Conservation (phyloP, 92 coral and sea anemone species). For the Epizoanthus rinbou region DNA sequence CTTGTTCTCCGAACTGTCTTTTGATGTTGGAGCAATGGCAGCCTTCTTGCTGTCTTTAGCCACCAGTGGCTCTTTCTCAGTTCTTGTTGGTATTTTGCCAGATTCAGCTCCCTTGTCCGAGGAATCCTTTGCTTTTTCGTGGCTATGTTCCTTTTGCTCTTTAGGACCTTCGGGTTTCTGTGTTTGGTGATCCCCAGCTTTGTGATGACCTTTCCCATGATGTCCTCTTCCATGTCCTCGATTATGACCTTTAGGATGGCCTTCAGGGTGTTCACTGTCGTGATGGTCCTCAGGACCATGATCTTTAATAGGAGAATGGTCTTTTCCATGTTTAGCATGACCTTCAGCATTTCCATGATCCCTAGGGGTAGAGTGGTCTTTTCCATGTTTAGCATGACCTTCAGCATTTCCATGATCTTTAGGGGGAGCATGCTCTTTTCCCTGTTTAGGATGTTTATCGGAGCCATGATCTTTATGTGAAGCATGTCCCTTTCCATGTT, state of each 20-base stretch:
- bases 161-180: constrained; percentile 29
- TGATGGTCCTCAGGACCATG: constrained; percentile 1
- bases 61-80: neutral
- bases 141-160: constrained; percentile 18
- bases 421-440: constrained; percentile 15
- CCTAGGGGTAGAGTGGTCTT: neutral
- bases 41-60: neutral
- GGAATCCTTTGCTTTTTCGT: neutral
- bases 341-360: neutral
- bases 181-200: constrained; percentile 27
- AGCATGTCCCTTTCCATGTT: constrained; percentile 26
- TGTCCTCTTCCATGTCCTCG: constrained; percentile 29
- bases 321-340: constrained; percentile 26
- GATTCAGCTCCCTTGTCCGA: constrained; percentile 4
- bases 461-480: constrained; percentile 24
- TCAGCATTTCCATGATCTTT: neutral
- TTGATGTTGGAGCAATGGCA: neutral
- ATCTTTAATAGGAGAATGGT: constrained; percentile 9
- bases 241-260: constrained; percentile 33
- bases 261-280: constrained; percentile 12
- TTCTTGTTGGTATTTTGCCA: neutral
- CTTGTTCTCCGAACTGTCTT: constrained; percentile 15
- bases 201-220: constrained; percentile 37
- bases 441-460: constrained; percentile 36
- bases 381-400: constrained; percentile 24